These are phyloP conservation scores for Mesorhabditis belari DNA, from an alignment of 2,888 invertebrate genomes.

Conservation along the genomic window DNA sequence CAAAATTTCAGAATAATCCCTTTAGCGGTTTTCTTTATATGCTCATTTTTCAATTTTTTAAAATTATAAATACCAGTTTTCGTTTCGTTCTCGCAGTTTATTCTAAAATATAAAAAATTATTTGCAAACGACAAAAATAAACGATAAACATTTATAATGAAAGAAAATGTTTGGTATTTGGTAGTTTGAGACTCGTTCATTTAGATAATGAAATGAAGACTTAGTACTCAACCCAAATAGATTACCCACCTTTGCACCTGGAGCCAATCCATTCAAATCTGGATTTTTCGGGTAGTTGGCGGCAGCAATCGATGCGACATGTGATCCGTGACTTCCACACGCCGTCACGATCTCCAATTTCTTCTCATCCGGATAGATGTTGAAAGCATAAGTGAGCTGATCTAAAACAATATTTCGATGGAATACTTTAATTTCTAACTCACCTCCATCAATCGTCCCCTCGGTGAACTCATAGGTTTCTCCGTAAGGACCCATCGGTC, in stretches of 20 bases:
- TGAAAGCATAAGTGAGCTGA: conserved; percentile 78
- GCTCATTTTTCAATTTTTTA: too few species aligned
- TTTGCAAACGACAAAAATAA: too few species aligned
- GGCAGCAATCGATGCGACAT: conserved; percentile 91
- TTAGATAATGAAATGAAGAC: too few species aligned
- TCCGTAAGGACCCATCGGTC: conserved; percentile 74
- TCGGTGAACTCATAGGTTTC: conserved; percentile 71
- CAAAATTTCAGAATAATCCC: too few species aligned
- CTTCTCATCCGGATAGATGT: conserved; percentile 79
- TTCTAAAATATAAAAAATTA: too few species aligned
- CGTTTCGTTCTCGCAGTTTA: too few species aligned
- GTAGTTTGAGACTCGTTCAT: too few species aligned
- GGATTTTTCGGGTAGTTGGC: conserved; percentile 79
- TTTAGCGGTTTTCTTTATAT: too few species aligned
- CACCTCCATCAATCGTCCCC: conserved; percentile 63
- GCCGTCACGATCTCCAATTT: conserved; percentile 84
- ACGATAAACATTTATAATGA: too few species aligned
- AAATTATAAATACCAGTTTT: too few species aligned
- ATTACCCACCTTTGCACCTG: conserved; percentile 76
- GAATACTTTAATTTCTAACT: background rate
- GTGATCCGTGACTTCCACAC: conserved; percentile 84
- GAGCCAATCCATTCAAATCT: conserved; percentile 86
- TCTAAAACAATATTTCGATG: conserved; percentile 59
- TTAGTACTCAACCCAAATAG: background rate
- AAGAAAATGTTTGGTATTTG: too few species aligned